phyloP scores from a whole-genome alignment of 2,113 vertebrate species.

The Leptobrachium ailaonicum region DNA sequence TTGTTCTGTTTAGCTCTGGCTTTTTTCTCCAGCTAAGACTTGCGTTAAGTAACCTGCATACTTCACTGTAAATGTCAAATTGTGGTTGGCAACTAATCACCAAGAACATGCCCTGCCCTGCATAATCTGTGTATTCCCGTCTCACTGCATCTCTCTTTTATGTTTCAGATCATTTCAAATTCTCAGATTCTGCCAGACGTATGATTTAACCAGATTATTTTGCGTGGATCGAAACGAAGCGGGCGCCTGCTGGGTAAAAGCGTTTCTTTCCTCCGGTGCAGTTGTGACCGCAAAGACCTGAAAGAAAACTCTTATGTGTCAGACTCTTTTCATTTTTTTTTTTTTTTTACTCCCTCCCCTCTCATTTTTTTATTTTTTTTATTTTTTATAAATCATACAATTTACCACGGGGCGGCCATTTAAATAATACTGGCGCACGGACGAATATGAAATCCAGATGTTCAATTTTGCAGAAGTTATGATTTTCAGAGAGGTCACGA shows the following conservation, averaged over 20 bases:
- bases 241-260: no score
- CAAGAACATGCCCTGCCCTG: constrained; percentile 1
- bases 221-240: neutral
- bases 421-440: constrained; percentile 20
- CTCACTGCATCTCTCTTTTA: neutral
- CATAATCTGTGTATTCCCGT: neutral
- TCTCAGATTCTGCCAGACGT: constrained; percentile 23
- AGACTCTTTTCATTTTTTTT: no score
- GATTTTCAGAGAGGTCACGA: constrained; percentile 21
- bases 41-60: constrained; percentile 3
- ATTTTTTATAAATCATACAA: neutral
- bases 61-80: constrained; percentile 22
- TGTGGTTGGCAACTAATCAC: constrained; percentile 13
- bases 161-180: constrained; percentile 6
- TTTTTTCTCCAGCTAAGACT: neutral
- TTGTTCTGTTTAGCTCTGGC: neutral
- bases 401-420: constrained; percentile 34
- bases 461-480: constrained; percentile 10
- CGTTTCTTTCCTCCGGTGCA: constrained; percentile 19
- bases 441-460: constrained; percentile 36
- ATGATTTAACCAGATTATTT: constrained; percentile 18
- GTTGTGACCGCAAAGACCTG: constrained; percentile 22
- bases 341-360: no score
- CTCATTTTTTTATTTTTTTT: no score
- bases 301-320: neutral